Base-by-base conservation (phyloP, 2,797 vertebrate species). In the Cyprinella venusta region DNA sequence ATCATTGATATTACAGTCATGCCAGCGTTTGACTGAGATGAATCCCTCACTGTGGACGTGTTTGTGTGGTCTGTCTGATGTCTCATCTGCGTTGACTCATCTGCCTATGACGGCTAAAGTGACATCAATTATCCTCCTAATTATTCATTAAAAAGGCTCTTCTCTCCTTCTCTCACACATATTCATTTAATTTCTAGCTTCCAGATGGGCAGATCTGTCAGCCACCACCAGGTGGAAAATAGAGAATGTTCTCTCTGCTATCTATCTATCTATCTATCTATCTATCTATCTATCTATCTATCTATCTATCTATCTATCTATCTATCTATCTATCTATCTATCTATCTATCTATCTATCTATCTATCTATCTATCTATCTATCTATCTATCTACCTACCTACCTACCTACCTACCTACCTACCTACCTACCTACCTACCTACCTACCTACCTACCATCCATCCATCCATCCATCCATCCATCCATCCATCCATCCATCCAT, bases 101-200 rank as follows among this genome's bases (percentile, higher is more conserved):
- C 92, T 89, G 81, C 91, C 91, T 93, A 90, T 93, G 91, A 93
- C 93, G 90, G 89, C 90, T 91, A 89, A 94, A 94, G 94, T 92
- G 90, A 93, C 92, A 94, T 90, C 86, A 93, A 94, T 95, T 95
- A 95, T 91, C 91, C 92, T 87, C 86, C 92, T 94, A 95, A 95
- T 95, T 94, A 93, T 91, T 92, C 86, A 88, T 88, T 92, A 91
- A 93, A 93, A 94, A 89, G 56, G 63, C 63, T 68, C 52, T 76
- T 82, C 36, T 42, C 59, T 82, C 80, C 63, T 76, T 45, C 36
- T 40, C 24, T 70, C 79, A 77, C 79, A 81, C 50, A 50, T 40
- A 50, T 72, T 72, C 61, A 84, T 52, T 64, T 36, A 38, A 16
- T 63, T 63, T 74, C 42, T 72, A 33, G 63, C 69, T 59, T 76